Evolutionary conservation across 2,113 vertebrate species (phyloP).

Genomic region (Cephalopholis sonnerati): DNA sequence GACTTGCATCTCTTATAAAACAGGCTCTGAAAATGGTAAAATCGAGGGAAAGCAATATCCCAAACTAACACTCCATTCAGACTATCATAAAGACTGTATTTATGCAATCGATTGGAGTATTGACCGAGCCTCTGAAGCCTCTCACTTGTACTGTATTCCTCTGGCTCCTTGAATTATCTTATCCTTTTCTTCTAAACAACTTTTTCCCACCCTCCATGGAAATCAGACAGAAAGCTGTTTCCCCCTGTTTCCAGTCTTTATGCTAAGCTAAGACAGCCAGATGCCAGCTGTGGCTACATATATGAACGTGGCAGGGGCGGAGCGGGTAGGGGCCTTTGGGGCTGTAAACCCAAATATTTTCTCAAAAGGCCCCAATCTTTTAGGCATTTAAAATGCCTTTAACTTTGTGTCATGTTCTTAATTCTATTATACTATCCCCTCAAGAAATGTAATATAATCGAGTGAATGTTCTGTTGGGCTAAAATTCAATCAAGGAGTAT

Average conservation of each 20-base stretch:
- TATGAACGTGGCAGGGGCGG: no score
- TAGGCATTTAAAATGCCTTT: no score
- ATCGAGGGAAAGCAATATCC: slow-evolving; percentile 29
- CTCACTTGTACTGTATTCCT: slow-evolving; percentile 3
- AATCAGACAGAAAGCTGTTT: background rate
- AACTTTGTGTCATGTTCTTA: no score
- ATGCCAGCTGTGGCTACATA: background rate
- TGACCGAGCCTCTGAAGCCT: slow-evolving; percentile 26
- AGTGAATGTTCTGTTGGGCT: no score
- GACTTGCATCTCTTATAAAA: slow-evolving; percentile 39
- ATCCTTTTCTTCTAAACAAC: slow-evolving; percentile 1
- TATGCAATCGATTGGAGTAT: slow-evolving; percentile 46
- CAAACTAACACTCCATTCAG: slow-evolving; percentile 26
- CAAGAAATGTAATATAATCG: no score
- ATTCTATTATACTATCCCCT: no score
- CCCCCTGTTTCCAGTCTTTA: background rate
- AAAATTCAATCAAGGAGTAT: no score
- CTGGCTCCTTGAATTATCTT: slow-evolving; percentile 6
- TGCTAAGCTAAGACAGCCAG: background rate
- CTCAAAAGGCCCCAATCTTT: no score
- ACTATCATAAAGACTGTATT: slow-evolving; percentile 43
- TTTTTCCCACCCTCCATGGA: slow-evolving; percentile 13
- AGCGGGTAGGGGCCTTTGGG: no score
- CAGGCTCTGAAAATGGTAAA: slow-evolving; percentile 10
- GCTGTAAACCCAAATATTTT: no score